Evolutionary conservation across 2,888 invertebrate genomes (phyloP), one percentile per base, ranked within the genome.

Genomic region (Synergus gifuensis): DNA sequence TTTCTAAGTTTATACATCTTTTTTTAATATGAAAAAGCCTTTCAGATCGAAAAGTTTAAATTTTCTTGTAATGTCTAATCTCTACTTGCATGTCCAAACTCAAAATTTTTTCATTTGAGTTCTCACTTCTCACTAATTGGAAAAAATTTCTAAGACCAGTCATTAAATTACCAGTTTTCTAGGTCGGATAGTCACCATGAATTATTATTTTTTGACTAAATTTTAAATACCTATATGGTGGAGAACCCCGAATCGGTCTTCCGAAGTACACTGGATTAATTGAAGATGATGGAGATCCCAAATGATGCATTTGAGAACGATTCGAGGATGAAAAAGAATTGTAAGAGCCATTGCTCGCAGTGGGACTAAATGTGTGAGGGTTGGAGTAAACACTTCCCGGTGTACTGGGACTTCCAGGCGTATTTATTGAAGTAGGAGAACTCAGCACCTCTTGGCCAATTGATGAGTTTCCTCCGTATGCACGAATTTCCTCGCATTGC

Each of bases 231-330:
- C 91, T 91, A 78, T 91, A 91, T 22, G 90, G 86, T 40, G 91
- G 87, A 16, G 91, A 91, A 4, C 91, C 91, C 49, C 91, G 88
- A 80, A 91, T 91, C 12, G 91, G 88, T 79, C 91, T 87, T 44
- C 91, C 91, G 36, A 87, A 90, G 77, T 86, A 88, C 5, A 84
- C 79, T 0, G 88, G 87, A 58, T 88, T 83, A 81, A 85, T 82
- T 1, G 90, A 85, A 7, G 91, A 89, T 16, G 79, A 77, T 44
- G 89, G 77, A 60, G 88, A 87, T 14, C 87, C 87, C 14, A 85
- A 77, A 76, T 87, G 82, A 62, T 85, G 86, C 42, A 85, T 80
- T 40, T 85, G 86, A 40, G 87, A 84, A 77, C 87, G 87, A 66
- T 63, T 85, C 1, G 84, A 82, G 9, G 86, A 81, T 1, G 90